Conservation (phyloP, 2,888 invertebrate species). For the Allolobophora icterica region DNA sequence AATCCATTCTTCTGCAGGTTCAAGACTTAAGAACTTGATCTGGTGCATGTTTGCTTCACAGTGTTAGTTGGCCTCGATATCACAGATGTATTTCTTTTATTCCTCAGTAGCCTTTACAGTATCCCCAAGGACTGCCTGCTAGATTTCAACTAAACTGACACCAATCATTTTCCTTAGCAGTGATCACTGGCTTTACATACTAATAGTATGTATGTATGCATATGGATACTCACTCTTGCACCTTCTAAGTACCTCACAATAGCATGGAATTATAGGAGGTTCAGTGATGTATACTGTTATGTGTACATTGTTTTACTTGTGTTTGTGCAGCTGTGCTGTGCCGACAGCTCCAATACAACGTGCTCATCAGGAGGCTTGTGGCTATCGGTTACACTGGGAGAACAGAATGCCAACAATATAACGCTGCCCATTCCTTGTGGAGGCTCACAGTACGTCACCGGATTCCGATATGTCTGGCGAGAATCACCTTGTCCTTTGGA, state of each 20-base stretch:
- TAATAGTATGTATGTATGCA: no score
- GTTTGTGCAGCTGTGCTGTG: conserved; percentile 31
- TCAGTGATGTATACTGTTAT: no score
- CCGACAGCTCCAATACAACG: neutral
- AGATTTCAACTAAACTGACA: neutral
- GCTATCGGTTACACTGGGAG: neutral
- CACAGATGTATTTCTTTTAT: no score
- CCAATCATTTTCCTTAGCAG: neutral
- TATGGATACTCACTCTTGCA: no score
- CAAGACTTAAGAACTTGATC: no score
- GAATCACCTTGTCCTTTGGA: conserved; percentile 39
- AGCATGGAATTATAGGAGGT: no score
- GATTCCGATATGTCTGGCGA: conserved; percentile 44
- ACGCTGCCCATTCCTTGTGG: conserved; percentile 14
- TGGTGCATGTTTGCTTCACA: no score
- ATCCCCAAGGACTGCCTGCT: neutral
- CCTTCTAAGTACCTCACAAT: no score
- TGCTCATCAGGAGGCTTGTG: conserved; percentile 29
- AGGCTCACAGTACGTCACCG: conserved; percentile 31
- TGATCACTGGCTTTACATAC: no score
- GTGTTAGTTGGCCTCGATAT: no score
- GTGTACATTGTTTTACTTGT: neutral
- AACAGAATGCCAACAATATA: neutral
- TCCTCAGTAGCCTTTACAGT: no score
- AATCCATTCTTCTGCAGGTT: no score